Percentiles rank a stretch among this genome's conserved stretches.
Conservation (phyloP, 1,140 invertebrate species). For the Zaprionus gabonicus region DNA sequence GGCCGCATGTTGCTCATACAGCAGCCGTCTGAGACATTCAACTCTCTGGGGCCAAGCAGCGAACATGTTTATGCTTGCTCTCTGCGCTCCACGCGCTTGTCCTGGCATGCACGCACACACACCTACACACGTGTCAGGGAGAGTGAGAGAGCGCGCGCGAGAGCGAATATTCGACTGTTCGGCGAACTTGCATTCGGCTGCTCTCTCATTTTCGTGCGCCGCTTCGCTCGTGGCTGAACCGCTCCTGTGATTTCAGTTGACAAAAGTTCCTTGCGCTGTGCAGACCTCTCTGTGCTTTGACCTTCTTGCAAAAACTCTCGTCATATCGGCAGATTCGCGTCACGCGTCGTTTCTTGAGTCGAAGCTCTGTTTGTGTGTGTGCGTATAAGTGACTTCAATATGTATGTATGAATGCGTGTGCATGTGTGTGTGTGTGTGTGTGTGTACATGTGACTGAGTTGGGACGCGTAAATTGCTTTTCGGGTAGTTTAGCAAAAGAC, state of each 20-base stretch:
- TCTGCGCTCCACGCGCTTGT: slow-evolving; percentile 32
- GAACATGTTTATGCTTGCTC: slow-evolving; percentile 34
- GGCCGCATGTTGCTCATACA: slow-evolving; percentile 77
- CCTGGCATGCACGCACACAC: slow-evolving; percentile 34
- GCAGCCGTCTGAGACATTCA: slow-evolving; percentile 31
- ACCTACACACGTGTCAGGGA: background rate
- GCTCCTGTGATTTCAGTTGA: slow-evolving; percentile 66
- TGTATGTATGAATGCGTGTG: slow-evolving; percentile 6
- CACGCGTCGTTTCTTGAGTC: slow-evolving; percentile 65
- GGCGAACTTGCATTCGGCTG: slow-evolving; percentile 24
- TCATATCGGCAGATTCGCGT: slow-evolving; percentile 53
- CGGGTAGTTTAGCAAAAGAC: slow-evolving; percentile 42
- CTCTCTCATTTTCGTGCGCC: slow-evolving; percentile 29
- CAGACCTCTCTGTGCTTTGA: slow-evolving; percentile 45
- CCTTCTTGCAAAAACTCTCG: slow-evolving; percentile 26
- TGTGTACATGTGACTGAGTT: slow-evolving; percentile 13
- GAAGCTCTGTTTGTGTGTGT: slow-evolving; percentile 26
- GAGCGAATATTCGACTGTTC: slow-evolving; percentile 4
- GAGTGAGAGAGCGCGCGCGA: slow-evolving; percentile 10
- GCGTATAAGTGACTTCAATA: slow-evolving; percentile 56
- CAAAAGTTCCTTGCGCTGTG: slow-evolving; percentile 73
- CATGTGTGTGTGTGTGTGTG: slow-evolving; percentile 2
- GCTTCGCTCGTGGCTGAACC: slow-evolving; percentile 35
- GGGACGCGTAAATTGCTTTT: slow-evolving; percentile 55
- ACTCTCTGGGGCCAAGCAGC: slow-evolving; percentile 18